Conservation (phyloP, 2,797 vertebrate species). For the Onychomys arenicola region DNA sequence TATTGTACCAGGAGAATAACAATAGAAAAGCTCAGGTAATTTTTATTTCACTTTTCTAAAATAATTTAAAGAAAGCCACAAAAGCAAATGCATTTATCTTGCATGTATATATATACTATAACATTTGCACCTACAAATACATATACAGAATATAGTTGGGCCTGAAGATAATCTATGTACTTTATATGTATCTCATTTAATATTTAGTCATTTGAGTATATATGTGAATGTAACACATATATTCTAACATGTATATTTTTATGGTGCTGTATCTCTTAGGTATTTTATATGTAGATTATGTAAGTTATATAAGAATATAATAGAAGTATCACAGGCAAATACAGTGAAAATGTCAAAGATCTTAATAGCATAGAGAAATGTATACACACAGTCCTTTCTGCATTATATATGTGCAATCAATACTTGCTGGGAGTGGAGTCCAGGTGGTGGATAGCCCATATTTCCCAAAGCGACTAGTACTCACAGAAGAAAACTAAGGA, state of each 20-base stretch:
- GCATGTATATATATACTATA: neutral
- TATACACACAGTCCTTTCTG: neutral
- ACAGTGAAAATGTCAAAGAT: neutral
- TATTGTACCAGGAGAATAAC: neutral
- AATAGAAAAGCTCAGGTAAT: neutral
- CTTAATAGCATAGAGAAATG: neutral
- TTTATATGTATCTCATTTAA: neutral
- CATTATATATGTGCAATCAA: neutral
- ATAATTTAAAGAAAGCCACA: neutral
- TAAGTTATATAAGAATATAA: neutral
- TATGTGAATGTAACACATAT: neutral
- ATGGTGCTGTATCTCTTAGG: neutral
- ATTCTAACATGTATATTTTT: neutral
- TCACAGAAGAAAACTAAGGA: neutral
- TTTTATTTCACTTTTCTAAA: conserved; percentile 1
- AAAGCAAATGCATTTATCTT: neutral
- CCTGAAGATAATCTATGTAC: neutral
- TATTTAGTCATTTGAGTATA: neutral
- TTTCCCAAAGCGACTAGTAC: neutral
- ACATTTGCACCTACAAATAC: neutral
- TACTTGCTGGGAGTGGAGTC: neutral
- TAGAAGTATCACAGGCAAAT: neutral
- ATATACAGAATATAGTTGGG: neutral
- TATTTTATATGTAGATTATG: neutral
- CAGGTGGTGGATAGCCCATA: rapidly evolving